These are phyloP conservation scores for Gambusia affinis DNA, from an alignment of 2,113 vertebrate species.

Conservation along the genomic window DNA sequence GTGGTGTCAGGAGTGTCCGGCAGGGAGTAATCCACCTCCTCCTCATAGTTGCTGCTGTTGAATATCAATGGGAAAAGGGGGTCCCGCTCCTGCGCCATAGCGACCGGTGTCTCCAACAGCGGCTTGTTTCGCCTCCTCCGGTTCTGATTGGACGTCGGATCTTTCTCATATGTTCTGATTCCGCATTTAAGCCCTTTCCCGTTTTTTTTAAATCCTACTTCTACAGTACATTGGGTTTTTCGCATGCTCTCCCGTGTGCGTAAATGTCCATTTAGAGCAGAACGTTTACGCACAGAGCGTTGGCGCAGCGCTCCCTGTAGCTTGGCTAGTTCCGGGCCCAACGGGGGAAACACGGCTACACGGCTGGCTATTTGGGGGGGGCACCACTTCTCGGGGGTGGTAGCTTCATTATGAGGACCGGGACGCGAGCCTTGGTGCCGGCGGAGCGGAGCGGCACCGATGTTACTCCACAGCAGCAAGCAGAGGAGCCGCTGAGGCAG, in stretches of 20 bases:
- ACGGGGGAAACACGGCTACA: neutral
- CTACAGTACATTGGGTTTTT: neutral
- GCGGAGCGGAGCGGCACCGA: slow-evolving; percentile 18
- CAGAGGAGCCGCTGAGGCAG: slow-evolving; percentile 38
- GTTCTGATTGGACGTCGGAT: slow-evolving; percentile 2
- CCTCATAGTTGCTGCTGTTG: slow-evolving; percentile 59
- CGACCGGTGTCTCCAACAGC: slow-evolving; percentile 36
- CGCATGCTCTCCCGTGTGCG: slow-evolving; percentile 7
- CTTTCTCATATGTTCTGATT: slow-evolving; percentile 23
- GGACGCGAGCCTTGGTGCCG: slow-evolving; percentile 31
- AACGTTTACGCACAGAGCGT: slow-evolving; percentile 37
- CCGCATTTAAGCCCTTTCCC: neutral
- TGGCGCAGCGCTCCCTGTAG: no score
- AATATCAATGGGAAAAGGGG: slow-evolving; percentile 27
- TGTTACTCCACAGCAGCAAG: slow-evolving; percentile 59
- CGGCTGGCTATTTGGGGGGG: slow-evolving; percentile 3
- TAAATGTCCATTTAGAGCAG: slow-evolving; percentile 10
- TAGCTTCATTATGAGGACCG: slow-evolving; percentile 35
- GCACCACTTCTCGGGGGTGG: slow-evolving; percentile 35
- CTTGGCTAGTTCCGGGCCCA: neutral
- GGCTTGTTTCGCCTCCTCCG: slow-evolving; percentile 22
- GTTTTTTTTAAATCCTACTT: neutral
- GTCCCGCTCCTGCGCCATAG: slow-evolving; percentile 83
- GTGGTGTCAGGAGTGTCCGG: slow-evolving; percentile 61
- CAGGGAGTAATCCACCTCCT: slow-evolving; percentile 46